A percentile compares a stretch with the other conserved stretches of the same genome.
These are phyloP conservation scores for Caenorhabditis sp. DNA, from an alignment of 2,888 invertebrate genomes.

Conservation along the genomic window DNA sequence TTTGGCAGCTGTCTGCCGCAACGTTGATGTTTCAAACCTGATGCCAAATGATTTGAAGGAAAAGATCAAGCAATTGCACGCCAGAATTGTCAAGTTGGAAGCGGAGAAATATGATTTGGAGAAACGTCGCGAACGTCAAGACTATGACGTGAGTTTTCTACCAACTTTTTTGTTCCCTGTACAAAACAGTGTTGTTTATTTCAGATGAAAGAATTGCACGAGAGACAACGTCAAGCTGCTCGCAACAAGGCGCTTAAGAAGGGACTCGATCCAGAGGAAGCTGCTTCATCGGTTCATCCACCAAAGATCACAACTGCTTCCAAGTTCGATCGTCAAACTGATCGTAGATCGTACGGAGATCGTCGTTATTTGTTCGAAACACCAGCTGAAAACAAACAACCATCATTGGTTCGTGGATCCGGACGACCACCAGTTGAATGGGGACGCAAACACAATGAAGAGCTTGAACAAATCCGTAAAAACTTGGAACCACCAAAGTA, in stretches of 20 bases:
- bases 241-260: slow-evolving; percentile 70
- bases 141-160: slow-evolving; percentile 63
- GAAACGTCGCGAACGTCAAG: slow-evolving; percentile 70
- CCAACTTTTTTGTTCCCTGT: not conserved
- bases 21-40: slow-evolving; percentile 65
- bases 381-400: slow-evolving; percentile 51
- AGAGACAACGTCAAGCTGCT: slow-evolving; percentile 69
- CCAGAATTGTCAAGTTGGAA: slow-evolving; percentile 69
- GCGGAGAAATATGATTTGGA: slow-evolving; percentile 71
- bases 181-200: slow-evolving; percentile 23
- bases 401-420: slow-evolving; percentile 64
- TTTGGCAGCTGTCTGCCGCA: slow-evolving; percentile 64
- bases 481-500: slow-evolving; percentile 70
- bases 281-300: slow-evolving; percentile 74
- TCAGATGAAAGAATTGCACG: slow-evolving; percentile 68
- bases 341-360: slow-evolving; percentile 61
- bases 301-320: slow-evolving; percentile 80
- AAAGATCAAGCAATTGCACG: slow-evolving; percentile 68
- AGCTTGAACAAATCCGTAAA: slow-evolving; percentile 61
- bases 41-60: slow-evolving; percentile 69
- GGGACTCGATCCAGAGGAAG: slow-evolving; percentile 69
- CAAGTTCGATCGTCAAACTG: slow-evolving; percentile 97
- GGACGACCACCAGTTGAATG: slow-evolving; percentile 70
- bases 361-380: slow-evolving; percentile 58
- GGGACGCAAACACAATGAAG: slow-evolving; percentile 70